A percentile compares a stretch with the other conserved stretches of the same genome.
phyloP scores from a whole-genome alignment of 2,797 vertebrate species.

The Danio choprae region DNA sequence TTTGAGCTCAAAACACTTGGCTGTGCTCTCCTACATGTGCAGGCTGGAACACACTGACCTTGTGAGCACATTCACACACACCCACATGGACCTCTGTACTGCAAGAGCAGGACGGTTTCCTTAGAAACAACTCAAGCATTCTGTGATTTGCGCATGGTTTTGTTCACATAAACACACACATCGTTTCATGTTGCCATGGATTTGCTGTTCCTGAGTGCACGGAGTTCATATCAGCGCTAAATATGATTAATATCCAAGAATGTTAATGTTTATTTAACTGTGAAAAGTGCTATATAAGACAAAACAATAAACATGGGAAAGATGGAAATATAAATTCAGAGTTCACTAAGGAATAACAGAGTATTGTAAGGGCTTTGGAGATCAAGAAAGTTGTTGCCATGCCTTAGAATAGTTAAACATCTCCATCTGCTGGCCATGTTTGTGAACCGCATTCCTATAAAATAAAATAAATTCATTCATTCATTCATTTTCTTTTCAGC shows the following conservation, averaged over 20 bases:
- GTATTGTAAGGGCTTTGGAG: background rate
- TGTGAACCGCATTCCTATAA: background rate
- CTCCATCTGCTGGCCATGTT: conserved; percentile 41
- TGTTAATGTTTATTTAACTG: background rate
- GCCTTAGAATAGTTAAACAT: conserved; percentile 1
- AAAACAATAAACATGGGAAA: background rate
- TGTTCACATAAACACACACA: conserved; percentile 56
- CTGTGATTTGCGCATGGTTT: conserved; percentile 67
- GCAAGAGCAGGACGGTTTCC: conserved; percentile 73
- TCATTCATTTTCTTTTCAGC: too few species aligned
- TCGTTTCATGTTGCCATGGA: conserved; percentile 74
- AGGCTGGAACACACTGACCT: conserved; percentile 60
- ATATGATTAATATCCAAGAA: background rate
- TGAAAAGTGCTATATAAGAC: background rate
- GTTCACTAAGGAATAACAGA: background rate
- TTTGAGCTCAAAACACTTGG: conserved; percentile 1
- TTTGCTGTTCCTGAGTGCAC: conserved; percentile 49
- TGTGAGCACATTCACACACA: conserved; percentile 14
- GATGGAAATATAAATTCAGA: background rate
- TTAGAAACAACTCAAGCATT: conserved; percentile 78
- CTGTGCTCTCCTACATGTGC: background rate
- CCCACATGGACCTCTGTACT: conserved; percentile 29
- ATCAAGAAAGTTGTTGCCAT: background rate
- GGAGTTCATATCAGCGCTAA: background rate
- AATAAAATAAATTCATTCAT: too few species aligned